A percentile compares a stretch with the other conserved stretches of the same genome.
phyloP scores from a whole-genome alignment of 1,140 invertebrate species.

The Lepidostoma basale region DNA sequence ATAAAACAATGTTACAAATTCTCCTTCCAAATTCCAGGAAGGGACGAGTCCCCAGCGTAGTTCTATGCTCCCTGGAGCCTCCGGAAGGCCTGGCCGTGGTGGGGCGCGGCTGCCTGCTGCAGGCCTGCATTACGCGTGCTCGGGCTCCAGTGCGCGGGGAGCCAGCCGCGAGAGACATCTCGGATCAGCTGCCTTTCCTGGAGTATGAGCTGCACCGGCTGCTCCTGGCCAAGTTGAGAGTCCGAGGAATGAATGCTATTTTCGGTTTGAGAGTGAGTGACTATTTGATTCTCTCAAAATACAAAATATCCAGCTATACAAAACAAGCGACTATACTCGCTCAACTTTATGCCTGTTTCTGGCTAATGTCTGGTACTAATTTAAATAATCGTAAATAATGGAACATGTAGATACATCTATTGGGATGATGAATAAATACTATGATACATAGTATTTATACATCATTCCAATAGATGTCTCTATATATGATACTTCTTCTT shows the following conservation, averaged over 20 bases:
- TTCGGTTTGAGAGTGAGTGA: conserved; percentile 75
- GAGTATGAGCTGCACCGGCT: conserved; percentile 95
- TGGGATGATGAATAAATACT: too few species aligned
- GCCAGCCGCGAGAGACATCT: conserved; percentile 91
- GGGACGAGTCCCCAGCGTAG: conserved; percentile 86
- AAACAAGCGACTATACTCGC: too few species aligned
- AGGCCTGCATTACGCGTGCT: conserved; percentile 78
- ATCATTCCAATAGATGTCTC: too few species aligned
- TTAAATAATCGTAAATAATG: too few species aligned
- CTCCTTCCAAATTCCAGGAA: too few species aligned
- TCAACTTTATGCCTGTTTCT: too few species aligned
- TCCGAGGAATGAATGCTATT: conserved; percentile 93
- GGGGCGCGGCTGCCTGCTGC: conserved; percentile 78
- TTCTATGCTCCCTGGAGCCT: conserved; percentile 88
- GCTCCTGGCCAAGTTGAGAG: conserved; percentile 87
- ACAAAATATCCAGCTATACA: too few species aligned
- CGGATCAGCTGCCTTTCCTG: conserved; percentile 89
- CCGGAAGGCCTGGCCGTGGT: conserved; percentile 74
- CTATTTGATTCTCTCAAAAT: not conserved
- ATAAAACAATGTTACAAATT: too few species aligned
- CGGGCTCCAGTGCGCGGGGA: conserved; percentile 84
- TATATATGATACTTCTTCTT: too few species aligned
- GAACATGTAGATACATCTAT: too few species aligned
- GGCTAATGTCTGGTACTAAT: too few species aligned
- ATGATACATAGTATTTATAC: too few species aligned